Evolutionary conservation across 2,113 vertebrate species (phyloP).

Genomic region (Calyptommatus sinebrachiatus): DNA sequence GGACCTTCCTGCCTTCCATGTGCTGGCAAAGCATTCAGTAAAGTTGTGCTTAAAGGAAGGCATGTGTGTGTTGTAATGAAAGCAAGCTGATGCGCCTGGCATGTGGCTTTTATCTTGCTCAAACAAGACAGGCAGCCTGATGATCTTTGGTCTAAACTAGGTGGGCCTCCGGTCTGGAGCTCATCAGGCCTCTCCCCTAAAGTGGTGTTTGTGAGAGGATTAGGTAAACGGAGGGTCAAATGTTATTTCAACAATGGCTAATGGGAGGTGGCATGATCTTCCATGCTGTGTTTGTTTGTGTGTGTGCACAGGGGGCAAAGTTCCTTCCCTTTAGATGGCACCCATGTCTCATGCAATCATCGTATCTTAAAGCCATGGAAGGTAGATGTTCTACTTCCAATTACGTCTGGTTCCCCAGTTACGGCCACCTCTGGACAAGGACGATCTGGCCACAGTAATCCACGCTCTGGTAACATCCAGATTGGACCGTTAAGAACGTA

Average conservation of each 20-base stretch:
- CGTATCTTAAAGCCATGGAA: no score
- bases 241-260: conserved; percentile 10
- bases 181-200: background rate
- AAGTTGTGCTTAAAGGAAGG: no score
- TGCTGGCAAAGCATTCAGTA: no score
- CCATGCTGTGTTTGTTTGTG: background rate
- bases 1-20: no score
- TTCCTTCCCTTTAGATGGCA: background rate
- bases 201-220: conserved; percentile 35
- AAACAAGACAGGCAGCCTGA: conserved; percentile 20
- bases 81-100: conserved; percentile 18
- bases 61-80: background rate
- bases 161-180: conserved; percentile 25
- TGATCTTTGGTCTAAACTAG: conserved; percentile 33
- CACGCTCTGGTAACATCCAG: no score
- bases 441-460: no score
- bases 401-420: no score
- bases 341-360: no score
- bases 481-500: no score
- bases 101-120: conserved; percentile 33
- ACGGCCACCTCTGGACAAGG: no score
- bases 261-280: background rate
- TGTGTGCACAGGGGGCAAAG: background rate
- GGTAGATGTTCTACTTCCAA: no score
- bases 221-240: conserved; percentile 17